These are phyloP conservation scores for Portunus trituberculatus DNA, from an alignment of 1,140 invertebrate species.

Conservation along the genomic window DNA sequence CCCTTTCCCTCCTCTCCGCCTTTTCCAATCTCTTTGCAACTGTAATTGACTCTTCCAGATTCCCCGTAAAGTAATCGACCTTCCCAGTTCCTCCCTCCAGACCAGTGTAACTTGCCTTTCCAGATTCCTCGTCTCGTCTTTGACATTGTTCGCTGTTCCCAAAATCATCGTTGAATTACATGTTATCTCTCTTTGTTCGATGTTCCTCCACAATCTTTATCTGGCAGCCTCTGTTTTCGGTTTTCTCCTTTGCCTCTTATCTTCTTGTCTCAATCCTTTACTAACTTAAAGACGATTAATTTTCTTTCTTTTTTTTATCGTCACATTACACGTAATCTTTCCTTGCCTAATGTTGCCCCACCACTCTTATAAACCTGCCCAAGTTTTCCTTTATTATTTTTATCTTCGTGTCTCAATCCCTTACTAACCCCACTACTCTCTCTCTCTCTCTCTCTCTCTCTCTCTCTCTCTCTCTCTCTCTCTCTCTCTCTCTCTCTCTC, in stretches of 20 bases:
- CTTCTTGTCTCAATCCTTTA: background rate
- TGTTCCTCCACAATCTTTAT: background rate
- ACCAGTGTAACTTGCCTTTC: background rate
- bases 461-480: no score
- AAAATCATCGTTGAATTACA: background rate
- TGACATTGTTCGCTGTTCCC: background rate
- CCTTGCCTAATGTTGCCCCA: no score
- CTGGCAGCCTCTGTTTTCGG: background rate
- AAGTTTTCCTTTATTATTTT: background rate
- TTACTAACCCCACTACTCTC: no score
- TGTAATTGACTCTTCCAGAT: constrained; percentile 22
- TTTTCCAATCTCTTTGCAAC: constrained; percentile 22
- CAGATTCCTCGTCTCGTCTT: background rate
- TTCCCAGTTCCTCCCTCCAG: background rate
- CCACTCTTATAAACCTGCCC: background rate
- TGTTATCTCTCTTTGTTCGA: background rate
- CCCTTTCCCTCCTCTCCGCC: background rate
- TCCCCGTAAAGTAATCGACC: background rate
- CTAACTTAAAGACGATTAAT: background rate
- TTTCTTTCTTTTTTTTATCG: no score
- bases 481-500: no score
- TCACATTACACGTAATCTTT: background rate
- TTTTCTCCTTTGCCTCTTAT: background rate
- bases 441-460: no score
- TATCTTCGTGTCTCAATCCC: no score